Percentiles rank a stretch among this genome's conserved stretches.
phyloP scores from a whole-genome alignment of 92 coral and sea anemone genomes.

The Zoanthus sansibaricus region DNA sequence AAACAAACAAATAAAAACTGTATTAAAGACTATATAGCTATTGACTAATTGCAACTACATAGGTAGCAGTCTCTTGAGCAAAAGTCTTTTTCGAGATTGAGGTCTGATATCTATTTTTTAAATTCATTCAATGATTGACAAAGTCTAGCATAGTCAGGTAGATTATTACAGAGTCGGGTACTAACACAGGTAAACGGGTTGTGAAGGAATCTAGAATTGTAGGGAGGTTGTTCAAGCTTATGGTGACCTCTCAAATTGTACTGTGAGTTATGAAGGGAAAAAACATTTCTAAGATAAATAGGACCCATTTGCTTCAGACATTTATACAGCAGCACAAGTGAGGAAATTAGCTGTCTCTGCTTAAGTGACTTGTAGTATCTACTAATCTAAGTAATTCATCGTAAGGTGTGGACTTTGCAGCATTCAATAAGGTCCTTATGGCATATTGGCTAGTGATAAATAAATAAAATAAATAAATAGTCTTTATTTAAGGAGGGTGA shows the following conservation, averaged over 20 bases:
- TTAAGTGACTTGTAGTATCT: conserved; percentile 10
- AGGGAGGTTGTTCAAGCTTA: background rate
- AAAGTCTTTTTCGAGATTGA: background rate
- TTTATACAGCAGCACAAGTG: no score
- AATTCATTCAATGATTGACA: background rate
- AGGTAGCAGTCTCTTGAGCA: no score
- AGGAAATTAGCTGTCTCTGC: background rate
- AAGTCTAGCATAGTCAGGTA: no score
- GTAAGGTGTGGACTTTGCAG: conserved; percentile 31
- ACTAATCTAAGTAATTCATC: background rate
- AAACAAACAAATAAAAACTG: no score
- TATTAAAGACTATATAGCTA: no score
- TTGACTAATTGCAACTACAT: background rate
- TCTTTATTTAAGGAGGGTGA: no score
- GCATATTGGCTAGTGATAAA: no score
- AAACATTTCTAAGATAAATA: background rate
- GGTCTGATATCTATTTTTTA: background rate
- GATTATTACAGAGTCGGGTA: background rate
- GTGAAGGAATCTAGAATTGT: no score
- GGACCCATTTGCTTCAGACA: no score
- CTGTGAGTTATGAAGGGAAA: background rate
- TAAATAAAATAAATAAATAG: no score
- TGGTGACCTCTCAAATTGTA: background rate
- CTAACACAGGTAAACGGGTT: background rate
- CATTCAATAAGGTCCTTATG: no score